Percentiles rank a stretch among this genome's conserved stretches.
These are phyloP conservation scores for Pseudomyrmex pallidus DNA, from an alignment of 1,140 invertebrate genomes.

Conservation along the genomic window DNA sequence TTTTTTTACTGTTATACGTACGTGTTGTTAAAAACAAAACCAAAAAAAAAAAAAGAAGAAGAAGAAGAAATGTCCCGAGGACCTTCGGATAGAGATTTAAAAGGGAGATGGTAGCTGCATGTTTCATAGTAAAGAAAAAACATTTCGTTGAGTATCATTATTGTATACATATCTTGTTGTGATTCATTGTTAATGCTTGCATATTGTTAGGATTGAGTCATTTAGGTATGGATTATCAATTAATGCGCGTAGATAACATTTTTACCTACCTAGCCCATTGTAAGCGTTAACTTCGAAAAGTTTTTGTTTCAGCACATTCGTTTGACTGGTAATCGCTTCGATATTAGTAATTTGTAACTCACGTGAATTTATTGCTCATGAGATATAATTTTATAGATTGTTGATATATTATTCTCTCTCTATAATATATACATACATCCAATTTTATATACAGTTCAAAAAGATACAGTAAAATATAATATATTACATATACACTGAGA, in stretches of 20 bases:
- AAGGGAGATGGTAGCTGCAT: conserved; percentile 83
- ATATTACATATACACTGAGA: conserved; percentile 40
- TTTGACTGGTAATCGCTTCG: conserved; percentile 80
- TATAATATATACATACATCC: neutral
- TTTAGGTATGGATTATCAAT: conserved; percentile 86
- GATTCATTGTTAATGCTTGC: conserved; percentile 86
- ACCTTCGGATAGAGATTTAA: conserved; percentile 78
- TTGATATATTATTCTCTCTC: neutral
- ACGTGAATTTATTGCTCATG: conserved; percentile 55
- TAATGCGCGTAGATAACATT: conserved; percentile 82
- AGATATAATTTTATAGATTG: conserved; percentile 15
- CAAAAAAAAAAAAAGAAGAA: no score
- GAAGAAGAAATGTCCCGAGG: conserved; percentile 53
- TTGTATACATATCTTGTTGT: conserved; percentile 86
- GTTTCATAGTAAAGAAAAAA: conserved; percentile 77
- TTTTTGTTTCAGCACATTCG: conserved; percentile 84
- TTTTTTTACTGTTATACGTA: neutral
- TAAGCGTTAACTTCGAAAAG: conserved; percentile 79
- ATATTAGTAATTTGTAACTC: conserved; percentile 68
- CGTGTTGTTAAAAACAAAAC: neutral
- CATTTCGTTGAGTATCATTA: conserved; percentile 84
- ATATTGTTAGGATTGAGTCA: conserved; percentile 86
- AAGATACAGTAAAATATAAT: neutral
- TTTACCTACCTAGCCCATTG: conserved; percentile 81
- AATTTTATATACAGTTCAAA: no score